phyloP scores from a whole-genome alignment of 2,888 invertebrate species.

The Scrobipalpa costella region DNA sequence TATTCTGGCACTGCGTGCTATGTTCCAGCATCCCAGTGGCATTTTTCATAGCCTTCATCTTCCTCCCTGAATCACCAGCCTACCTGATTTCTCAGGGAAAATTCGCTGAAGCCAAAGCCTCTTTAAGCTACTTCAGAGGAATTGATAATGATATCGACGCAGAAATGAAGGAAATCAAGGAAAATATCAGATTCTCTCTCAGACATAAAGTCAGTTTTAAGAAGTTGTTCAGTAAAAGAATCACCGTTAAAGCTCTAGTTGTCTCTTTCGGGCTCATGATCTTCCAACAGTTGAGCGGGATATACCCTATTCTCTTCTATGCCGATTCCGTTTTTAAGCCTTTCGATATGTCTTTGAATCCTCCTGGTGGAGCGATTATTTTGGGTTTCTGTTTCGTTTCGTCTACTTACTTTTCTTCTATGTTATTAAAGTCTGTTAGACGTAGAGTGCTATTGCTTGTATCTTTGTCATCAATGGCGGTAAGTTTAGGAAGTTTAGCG shows the following conservation, averaged over 20 bases:
- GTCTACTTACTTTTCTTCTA: constrained; percentile 79
- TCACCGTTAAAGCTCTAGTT: constrained; percentile 69
- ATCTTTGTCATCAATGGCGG: constrained; percentile 81
- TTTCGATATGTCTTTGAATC: constrained; percentile 64
- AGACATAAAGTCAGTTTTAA: constrained; percentile 70
- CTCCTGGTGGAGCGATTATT: constrained; percentile 77
- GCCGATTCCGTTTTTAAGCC: constrained; percentile 78
- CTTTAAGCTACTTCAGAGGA: constrained; percentile 83
- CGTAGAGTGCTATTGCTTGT: constrained; percentile 82
- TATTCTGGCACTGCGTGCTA: constrained; percentile 66
- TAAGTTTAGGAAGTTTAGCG: constrained; percentile 75
- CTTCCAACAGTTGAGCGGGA: constrained; percentile 83
- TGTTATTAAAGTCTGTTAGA: constrained; percentile 82
- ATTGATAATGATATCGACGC: constrained; percentile 79
- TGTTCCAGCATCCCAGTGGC: constrained; percentile 67
- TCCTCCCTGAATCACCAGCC: constrained; percentile 87
- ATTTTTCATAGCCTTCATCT: constrained; percentile 78
- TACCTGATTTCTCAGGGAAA: constrained; percentile 81
- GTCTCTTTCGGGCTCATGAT: constrained; percentile 83
- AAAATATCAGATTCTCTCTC: constrained; percentile 67
- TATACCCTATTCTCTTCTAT: constrained; percentile 82
- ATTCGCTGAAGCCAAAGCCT: constrained; percentile 79
- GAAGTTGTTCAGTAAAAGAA: constrained; percentile 65
- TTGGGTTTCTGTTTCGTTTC: constrained; percentile 82
- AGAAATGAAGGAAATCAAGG: constrained; percentile 76